Evolutionary conservation across 2,113 vertebrate species (phyloP).

Genomic region (Charina bottae): DNA sequence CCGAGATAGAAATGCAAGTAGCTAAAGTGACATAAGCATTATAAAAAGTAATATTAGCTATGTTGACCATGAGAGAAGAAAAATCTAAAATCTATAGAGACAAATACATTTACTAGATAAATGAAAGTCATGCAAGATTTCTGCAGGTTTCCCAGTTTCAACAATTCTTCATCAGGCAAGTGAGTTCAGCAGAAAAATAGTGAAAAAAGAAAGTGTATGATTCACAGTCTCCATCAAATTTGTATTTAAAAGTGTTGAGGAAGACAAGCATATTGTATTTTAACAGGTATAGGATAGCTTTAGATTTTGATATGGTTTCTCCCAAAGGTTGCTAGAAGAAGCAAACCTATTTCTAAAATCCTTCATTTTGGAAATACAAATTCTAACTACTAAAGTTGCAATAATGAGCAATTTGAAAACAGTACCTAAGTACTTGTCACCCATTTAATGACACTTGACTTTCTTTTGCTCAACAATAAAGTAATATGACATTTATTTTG

Average conservation of each 20-base stretch:
- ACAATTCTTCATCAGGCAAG: background rate
- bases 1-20: background rate
- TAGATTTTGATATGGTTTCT: background rate
- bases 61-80: background rate
- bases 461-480: background rate
- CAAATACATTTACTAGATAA: no score
- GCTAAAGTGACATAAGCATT: background rate
- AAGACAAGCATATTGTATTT: background rate
- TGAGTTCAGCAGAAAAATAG: background rate
- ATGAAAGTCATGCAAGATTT: background rate
- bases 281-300: background rate
- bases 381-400: background rate
- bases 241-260: background rate
- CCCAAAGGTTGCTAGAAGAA: background rate
- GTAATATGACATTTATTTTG: conserved; percentile 34
- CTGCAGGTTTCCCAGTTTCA: background rate
- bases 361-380: background rate
- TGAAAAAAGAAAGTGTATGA: background rate
- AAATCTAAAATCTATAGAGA: background rate
- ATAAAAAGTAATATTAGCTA: background rate
- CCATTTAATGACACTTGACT: background rate
- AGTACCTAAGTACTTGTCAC: background rate
- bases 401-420: background rate
- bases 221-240: background rate
- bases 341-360: background rate